Base-by-base conservation (phyloP, 64 coral and sea anemone species). In the Porites lutea region DNA sequence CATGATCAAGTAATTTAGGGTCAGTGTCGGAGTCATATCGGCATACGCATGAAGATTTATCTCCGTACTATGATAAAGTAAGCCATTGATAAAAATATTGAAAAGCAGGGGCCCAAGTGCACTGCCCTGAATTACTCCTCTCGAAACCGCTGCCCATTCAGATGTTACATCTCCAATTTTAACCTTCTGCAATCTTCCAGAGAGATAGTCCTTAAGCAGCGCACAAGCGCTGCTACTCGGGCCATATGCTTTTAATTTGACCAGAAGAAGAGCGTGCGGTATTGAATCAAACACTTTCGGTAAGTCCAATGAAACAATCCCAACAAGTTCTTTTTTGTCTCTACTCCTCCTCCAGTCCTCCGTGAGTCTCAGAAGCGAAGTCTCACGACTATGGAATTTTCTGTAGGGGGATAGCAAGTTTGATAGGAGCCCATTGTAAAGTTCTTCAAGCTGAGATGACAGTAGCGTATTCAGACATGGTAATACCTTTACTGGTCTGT, bases 1-100 rank as follows among this genome's bases (percentile, higher is more conserved):
- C 72, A 13, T n/a, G n/a, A n/a, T n/a, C n/a, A n/a, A 78, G 55
- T 27, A 61, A 70, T 14, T 18, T 37, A 44, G 87, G 87, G 21
- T 89, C 87, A 58, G 46, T 44, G 11, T 89, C 87, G 48, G 87
- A 89, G 72, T 89, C 87, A 63, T 89, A 89, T 75, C 75, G 43
- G 75, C 55, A 37, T 46, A n/a, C n/a, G n/a, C n/a, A n/a, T n/a
- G n/a, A n/a, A n/a, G n/a, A n/a, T n/a, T n/a, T n/a, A n/a, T n/a
- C n/a, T n/a, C 55, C 5, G 19, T 88, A 13, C 59, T 54, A 52
- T 52, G 71, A 2, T 74, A 89, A 74, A 89, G 77, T 45, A 76
- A 59, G 75, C 77, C n/a, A 55, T 71, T 86, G 43, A 64, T 60
- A 81, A 81, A 63, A 11, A 82, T 82, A 55, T 82, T 82, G n/a